Evolutionary conservation across 2,797 vertebrate species (phyloP), one percentile per base, ranked within the genome.

Genomic region (Tokudaia muenninki): DNA sequence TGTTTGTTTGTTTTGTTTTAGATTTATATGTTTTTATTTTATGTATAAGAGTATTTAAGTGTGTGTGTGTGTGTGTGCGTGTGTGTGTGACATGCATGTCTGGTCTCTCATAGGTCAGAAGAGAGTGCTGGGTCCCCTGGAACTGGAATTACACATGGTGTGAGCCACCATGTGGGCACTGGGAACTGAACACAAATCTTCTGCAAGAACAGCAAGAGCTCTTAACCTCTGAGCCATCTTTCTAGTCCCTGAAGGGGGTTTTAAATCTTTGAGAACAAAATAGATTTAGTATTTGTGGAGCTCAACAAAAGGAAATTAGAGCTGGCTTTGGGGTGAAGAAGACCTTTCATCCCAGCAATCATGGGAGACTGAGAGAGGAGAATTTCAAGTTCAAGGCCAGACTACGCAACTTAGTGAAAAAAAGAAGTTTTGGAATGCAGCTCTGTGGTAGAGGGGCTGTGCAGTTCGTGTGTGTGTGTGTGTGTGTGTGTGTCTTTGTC

Each of bases 281-380:
- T 31, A 75, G 26, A 61, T 50, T 89, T 37, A 14, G 22, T 44
- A 44, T 79, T 94, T 29, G n/a, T 52, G 37, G 82, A 61, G 24
- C 6, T 92, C 74, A 90, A 92, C 57, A 63, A 90, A 90, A 91
- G 86, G 31, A 89, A 90, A 87, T 77, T 52, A 81, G 50, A 59
- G 41, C 31, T 78, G 67, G n/a, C 6, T 3, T 26, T 47, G 19
- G 61, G 41, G 55, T 31, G 11, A 74, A 61, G 11, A 74, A 61
- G 16, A 44, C 26, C 55, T 57, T 8, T 34, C 41, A 89, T 22
- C 24, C 37, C 61, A 63, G 26, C 26, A 29, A 63, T 22, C 50
- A n/a, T 34, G 50, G 50, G 31, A 80, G 19, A 31, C 19, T 80
- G 31, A 80, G 31, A 52, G 16, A 41, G 41, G 41, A 41, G 41